These are phyloP conservation scores for Myotis findleyi DNA, from an alignment of 2,797 vertebrate genomes.

Conservation along the genomic window DNA sequence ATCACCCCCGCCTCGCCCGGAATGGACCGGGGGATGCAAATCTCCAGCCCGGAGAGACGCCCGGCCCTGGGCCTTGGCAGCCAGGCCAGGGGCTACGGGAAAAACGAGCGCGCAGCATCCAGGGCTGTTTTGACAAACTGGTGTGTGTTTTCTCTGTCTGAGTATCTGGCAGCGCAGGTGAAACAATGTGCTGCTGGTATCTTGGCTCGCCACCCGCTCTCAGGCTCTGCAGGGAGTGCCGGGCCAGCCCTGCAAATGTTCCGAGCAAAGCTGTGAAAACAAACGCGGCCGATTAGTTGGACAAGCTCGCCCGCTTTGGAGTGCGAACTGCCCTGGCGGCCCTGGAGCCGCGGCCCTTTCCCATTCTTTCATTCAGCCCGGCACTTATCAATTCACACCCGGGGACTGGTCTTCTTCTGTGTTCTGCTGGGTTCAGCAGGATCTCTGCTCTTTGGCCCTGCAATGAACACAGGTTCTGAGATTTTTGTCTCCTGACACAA, in stretches of 20 bases:
- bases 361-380: conserved; percentile 76
- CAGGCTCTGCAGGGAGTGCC: conserved; percentile 87
- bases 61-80: conserved; percentile 69
- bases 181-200: conserved; percentile 83
- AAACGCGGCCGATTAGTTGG: conserved; percentile 88
- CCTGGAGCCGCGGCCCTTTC: conserved; percentile 73
- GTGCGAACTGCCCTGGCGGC: conserved; percentile 77
- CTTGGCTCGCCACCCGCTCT: conserved; percentile 83
- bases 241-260: conserved; percentile 82
- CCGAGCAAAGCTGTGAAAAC: conserved; percentile 91
- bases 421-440: not conserved
- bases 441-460: not conserved
- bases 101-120: conserved; percentile 70
- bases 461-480: not conserved
- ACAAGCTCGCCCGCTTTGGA: conserved; percentile 84
- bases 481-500: not conserved
- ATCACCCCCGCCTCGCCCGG: conserved; percentile 52
- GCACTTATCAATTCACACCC: conserved; percentile 82
- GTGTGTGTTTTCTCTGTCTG: conserved; percentile 78
- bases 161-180: conserved; percentile 84
- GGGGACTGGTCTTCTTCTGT: not conserved
- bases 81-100: not conserved
- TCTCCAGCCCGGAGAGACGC: conserved; percentile 56
- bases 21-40: conserved; percentile 45
- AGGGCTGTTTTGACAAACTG: conserved; percentile 84